Evolutionary conservation across 92 coral and sea anemone species (phyloP).

Genomic region (Diadumene lineata): DNA sequence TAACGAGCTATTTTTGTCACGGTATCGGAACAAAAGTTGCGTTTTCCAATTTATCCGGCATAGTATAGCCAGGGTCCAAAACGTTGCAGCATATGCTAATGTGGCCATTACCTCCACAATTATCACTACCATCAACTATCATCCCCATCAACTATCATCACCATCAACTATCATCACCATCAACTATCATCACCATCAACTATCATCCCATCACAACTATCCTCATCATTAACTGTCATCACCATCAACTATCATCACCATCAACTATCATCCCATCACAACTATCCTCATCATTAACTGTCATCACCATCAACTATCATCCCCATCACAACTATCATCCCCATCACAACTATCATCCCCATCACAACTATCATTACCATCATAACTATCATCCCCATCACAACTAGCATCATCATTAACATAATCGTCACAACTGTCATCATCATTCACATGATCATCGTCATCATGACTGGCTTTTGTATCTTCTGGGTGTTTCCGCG

Average conservation of each 20-base stretch:
- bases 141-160: no score
- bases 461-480: neutral
- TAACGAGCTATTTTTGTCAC: no score
- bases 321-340: neutral
- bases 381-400: neutral
- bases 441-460: neutral
- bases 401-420: neutral
- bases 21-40: no score
- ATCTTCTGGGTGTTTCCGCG: neutral
- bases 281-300: neutral
- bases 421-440: neutral
- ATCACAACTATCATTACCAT: neutral
- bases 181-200: neutral
- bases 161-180: no score
- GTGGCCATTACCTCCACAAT: no score
- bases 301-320: neutral
- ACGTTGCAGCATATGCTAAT: no score
- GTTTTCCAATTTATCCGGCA: no score
- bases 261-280: neutral
- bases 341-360: neutral
- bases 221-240: neutral
- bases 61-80: no score
- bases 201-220: neutral
- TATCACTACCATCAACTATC: no score
- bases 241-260: neutral